Evolutionary conservation across 2,113 vertebrate species (phyloP), one percentile per base, ranked within the genome.

Genomic region (Agelaius tricolor): DNA sequence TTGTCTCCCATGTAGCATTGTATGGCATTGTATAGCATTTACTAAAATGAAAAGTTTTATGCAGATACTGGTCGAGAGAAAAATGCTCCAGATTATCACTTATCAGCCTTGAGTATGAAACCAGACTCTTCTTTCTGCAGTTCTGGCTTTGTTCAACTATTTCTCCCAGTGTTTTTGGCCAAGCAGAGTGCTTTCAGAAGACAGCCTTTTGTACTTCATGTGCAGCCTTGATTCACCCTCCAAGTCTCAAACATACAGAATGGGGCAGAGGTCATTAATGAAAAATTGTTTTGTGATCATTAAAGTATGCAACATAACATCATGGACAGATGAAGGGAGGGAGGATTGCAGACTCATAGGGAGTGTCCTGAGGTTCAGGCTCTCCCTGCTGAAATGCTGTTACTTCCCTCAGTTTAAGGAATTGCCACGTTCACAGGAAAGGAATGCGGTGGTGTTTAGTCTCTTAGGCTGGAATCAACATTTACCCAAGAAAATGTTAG

Each of bases 241-340:
- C n/a, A 41, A 90, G 46, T 39, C 79, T 90, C 85, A 49, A 94
- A 83, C 55, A 76, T 49, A 83, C 43, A 46, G 88, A 83, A 83
- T 30, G 16, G 81, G 79, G 67, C 83, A 97, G 85, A 94, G 88
- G 79, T 93, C 83, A 90, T 35, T 83, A 22, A 73, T 55, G 67
- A 96, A 92, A 94, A 93, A 85, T 43, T 74, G 30, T 80, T 96
- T 84, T 92, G 85, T 95, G 96, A 95, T 93, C 72, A 46, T 94
- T 86, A 80, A 97, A 97, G 35, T 94, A 97, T 96, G 95, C 78
- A 96, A 76, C 46, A 96, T 91, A 95, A 93, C 74, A 85, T 97
- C 92, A 94, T 91, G 66, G 95, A 47, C 93, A 94, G 81, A 97
- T 57, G 78, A 95, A 52, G 31, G 74, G 74, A 95, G 66, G 78